phyloP scores from a whole-genome alignment of 2,888 invertebrate species.

The Augiades crinisus region DNA sequence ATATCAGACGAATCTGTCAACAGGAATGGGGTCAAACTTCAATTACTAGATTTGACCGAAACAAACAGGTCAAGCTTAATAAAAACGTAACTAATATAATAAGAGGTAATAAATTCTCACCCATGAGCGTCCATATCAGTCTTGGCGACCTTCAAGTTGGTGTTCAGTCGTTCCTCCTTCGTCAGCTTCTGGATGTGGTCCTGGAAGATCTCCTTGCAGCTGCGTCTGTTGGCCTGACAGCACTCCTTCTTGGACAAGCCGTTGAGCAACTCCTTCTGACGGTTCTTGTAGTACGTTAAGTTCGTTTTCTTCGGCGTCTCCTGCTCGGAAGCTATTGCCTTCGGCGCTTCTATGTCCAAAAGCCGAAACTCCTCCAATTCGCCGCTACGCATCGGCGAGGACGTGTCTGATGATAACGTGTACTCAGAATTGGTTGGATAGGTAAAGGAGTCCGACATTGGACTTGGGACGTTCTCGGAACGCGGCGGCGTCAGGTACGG shows the following conservation, averaged over 20 bases:
- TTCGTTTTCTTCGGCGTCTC: background rate
- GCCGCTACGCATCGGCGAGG: constrained; percentile 49
- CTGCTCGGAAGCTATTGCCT: too few relatives aligned
- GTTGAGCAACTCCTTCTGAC: constrained; percentile 57
- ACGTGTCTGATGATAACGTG: constrained; percentile 50
- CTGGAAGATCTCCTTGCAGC: constrained; percentile 53
- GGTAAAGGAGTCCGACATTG: constrained; percentile 50
- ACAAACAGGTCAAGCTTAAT: too few relatives aligned
- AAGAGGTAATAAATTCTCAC: constrained; percentile 43
- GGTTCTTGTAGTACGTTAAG: constrained; percentile 59
- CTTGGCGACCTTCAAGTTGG: constrained; percentile 54
- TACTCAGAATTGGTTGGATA: constrained; percentile 50
- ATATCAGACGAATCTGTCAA: too few relatives aligned
- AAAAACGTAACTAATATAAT: too few relatives aligned
- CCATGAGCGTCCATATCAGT: constrained; percentile 57
- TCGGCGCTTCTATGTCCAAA: constrained; percentile 39
- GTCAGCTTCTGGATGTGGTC: constrained; percentile 49
- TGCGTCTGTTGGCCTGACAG: constrained; percentile 48
- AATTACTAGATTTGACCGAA: background rate
- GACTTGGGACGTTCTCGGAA: constrained; percentile 56
- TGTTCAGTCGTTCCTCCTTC: constrained; percentile 43
- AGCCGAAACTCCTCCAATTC: constrained; percentile 62
- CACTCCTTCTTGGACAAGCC: constrained; percentile 59
- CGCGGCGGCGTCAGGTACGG: constrained; percentile 59
- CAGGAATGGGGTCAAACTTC: too few relatives aligned